Percentiles rank a stretch among this genome's conserved stretches.
Evolutionary conservation across 2,797 vertebrate genomes (phyloP).

Genomic region (Pagetopsis macropterus): DNA sequence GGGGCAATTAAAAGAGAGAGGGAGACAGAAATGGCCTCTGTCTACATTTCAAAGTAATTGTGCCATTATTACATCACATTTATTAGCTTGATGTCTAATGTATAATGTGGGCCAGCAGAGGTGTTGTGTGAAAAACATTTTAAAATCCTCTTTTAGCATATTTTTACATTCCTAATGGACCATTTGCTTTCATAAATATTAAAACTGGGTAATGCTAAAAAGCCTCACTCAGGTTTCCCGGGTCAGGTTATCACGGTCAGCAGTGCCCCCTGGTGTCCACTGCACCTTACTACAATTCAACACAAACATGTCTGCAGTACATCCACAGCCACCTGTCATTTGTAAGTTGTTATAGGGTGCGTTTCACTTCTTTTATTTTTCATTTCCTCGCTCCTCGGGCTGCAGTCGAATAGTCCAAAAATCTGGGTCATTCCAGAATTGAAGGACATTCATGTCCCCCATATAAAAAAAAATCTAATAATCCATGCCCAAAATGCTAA

Average conservation of each 20-base stretch:
- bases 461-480: too few relatives aligned
- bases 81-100: constrained; percentile 66
- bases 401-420: too few relatives aligned
- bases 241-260: constrained; percentile 29
- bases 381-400: too few relatives aligned
- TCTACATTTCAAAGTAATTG: constrained; percentile 62
- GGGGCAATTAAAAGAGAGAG: constrained; percentile 43
- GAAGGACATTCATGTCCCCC: too few relatives aligned
- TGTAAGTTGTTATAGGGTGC: too few relatives aligned
- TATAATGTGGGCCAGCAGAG: constrained; percentile 37
- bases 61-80: constrained; percentile 58
- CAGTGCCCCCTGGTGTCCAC: constrained; percentile 62
- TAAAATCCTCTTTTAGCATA: constrained; percentile 31
- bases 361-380: too few relatives aligned
- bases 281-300: constrained; percentile 4
- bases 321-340: not conserved
- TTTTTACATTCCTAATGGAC: constrained; percentile 46
- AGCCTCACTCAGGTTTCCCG: not conserved
- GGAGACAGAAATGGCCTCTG: constrained; percentile 31
- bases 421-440: too few relatives aligned
- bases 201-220: constrained; percentile 17
- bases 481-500: too few relatives aligned
- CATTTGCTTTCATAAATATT: constrained; percentile 51
- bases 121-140: constrained; percentile 22
- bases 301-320: not conserved